Base-by-base conservation (phyloP, 2,888 invertebrate genomes). In the Hofmannophila pseudospretella region DNA sequence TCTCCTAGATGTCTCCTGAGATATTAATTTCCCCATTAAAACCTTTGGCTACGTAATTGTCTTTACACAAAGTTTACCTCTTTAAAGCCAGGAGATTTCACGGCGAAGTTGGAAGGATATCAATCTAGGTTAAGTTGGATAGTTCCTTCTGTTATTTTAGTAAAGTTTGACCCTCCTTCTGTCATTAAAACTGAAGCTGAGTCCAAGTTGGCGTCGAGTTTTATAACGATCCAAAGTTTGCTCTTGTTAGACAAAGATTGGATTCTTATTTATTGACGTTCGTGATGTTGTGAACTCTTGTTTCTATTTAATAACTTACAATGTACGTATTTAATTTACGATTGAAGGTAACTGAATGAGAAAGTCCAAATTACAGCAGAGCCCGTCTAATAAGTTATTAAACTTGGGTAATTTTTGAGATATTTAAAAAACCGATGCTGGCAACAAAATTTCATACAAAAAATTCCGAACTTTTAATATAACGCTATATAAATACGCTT, bases 141-240 rank as follows among this genome's bases (percentile, higher is more conserved):
- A 55, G 54, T 57, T 54, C 38, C 48, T 43, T 43, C 39, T 42
- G 44, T 48, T 45, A 51, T 48, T 50, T 45, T 37, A 45, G 36
- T 36, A 20, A 32, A 51, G 44, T 49, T 49, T 48, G 45, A 48
- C 45, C 47, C 42, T 26, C 38, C 43, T 44, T 27, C 29, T 37
- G 49, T 57, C 52, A 53, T 62, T 62, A 57, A 60, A 64, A 59
- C 42, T 58, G 42, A 34, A 35, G 44, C 36, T 33, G 34, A 38
- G 44, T 47, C 30, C n/a, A 36, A 44, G 34, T 44, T 47, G 36
- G 36, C 38, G 29, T 38, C 38, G 39, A 47, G 36, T 49, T 49
- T 44, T 49, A 41, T 44, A 45, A 47, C 45, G 44, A 44, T 25
- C 22, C 26, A 20, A 27, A 25, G 25, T 36, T 30, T 16, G 9